Percentiles rank a stretch among this genome's conserved stretches.
Evolutionary conservation across 2,888 invertebrate genomes (phyloP).

Genomic region (Yponomeuta sedellus): DNA sequence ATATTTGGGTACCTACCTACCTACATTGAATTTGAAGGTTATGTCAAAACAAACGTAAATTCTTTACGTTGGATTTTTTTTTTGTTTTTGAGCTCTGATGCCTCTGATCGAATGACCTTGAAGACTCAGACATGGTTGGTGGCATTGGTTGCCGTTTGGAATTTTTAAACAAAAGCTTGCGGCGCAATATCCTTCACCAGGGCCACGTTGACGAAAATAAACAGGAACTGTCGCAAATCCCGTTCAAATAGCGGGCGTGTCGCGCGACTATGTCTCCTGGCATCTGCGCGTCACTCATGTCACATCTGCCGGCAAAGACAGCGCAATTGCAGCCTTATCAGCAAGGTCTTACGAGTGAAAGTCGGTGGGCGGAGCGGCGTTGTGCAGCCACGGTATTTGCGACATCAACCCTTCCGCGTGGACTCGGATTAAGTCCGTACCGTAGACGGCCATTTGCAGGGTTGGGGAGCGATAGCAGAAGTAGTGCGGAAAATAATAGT

Average conservation of each 20-base stretch:
- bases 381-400: slow-evolving; percentile 54
- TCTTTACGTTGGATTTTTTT: no score
- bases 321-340: slow-evolving; percentile 11
- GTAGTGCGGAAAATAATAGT: slow-evolving; percentile 5
- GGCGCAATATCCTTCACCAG: no score
- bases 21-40: no score
- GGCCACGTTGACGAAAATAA: no score
- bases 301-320: slow-evolving; percentile 34
- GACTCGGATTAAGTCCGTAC: slow-evolving; percentile 48
- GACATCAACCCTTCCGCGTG: slow-evolving; percentile 58
- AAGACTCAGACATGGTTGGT: no score
- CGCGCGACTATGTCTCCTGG: background rate
- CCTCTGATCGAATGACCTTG: no score
- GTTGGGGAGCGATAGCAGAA: slow-evolving; percentile 13
- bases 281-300: slow-evolving; percentile 17
- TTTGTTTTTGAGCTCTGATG: no score
- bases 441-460: slow-evolving; percentile 24
- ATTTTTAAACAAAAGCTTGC: no score
- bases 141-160: no score
- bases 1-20: no score
- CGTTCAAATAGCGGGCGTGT: slow-evolving; percentile 27
- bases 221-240: slow-evolving; percentile 37
- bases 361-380: slow-evolving; percentile 13
- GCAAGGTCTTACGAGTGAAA: background rate
- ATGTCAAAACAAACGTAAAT: no score